Base-by-base conservation (phyloP, 2,888 invertebrate species). In the Microctonus brassicae region DNA sequence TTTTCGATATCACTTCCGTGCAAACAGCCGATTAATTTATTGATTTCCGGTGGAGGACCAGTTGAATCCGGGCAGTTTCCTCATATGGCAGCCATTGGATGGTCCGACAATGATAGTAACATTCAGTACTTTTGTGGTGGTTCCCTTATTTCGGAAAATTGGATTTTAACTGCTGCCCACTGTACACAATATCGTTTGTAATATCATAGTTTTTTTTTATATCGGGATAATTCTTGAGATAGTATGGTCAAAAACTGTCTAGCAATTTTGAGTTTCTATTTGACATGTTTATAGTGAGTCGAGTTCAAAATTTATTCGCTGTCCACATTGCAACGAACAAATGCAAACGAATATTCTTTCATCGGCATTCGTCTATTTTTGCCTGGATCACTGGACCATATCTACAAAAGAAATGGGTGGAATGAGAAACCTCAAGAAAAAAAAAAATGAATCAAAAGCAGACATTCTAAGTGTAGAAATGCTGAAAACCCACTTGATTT, bases 71-170 rank as follows among this genome's bases (percentile, higher is more conserved):
- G 60, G 33, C 75, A 76, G 63, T 76, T 76, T 74, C 75, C 76
- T 20, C 77, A 77, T 24, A 75, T 77, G 77, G 77, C 65, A 9
- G 75, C 77, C 4, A 34, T 77, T 1, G 77, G 77, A 36, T 77
- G 76, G 77, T 9, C 62, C 2, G 39, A 70, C 33, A 11, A 58
- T 20, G 62, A 73, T 61, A 34, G 29, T 24, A 68, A 66, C 17
- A 70, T 75, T 42, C 62, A 65, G 47, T 76, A 73, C 68, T 42
- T 71, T 5, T 77, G 77, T 67, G 75, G 75, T 5, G 77, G 77
- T 29, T 75, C 72, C 53, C 34, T 77, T 5, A 69, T 77, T 13
- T 75, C 77, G 6, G 70, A 75, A 22, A 65, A 58, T 36, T 77
- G 76, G 76, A 69, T 77, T 13, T 17, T 76, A 11, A 75, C 77